Evolutionary conservation across 2,113 vertebrate genomes (phyloP).

Genomic region (Macquaria australasica): DNA sequence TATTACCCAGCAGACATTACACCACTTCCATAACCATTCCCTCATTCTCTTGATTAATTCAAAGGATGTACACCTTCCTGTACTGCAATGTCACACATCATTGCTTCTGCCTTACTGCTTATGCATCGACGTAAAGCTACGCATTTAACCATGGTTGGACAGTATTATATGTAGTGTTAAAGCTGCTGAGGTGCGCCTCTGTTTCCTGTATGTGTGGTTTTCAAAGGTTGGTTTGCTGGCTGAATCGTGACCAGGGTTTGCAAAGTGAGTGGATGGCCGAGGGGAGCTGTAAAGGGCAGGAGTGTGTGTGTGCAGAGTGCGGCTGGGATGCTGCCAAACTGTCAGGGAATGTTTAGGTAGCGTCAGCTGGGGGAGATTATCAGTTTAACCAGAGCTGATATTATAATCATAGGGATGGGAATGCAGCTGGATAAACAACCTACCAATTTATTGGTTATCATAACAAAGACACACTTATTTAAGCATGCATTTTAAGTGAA

Average conservation of each 20-base stretch:
- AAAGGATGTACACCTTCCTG: not conserved
- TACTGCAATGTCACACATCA: not conserved
- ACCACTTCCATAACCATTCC: not conserved
- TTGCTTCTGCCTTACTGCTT: not conserved
- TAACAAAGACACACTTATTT: not conserved
- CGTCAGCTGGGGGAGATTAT: slow-evolving; percentile 53
- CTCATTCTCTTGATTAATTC: not conserved
- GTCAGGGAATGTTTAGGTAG: slow-evolving; percentile 56
- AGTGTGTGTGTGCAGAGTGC: slow-evolving; percentile 48
- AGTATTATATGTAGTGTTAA: not conserved
- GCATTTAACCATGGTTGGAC: not conserved
- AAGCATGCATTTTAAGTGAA: not conserved
- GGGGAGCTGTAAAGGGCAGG: slow-evolving; percentile 57
- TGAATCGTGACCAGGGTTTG: slow-evolving; percentile 27
- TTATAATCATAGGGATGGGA: slow-evolving; percentile 35
- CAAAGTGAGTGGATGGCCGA: slow-evolving; percentile 25
- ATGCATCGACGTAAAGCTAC: not conserved
- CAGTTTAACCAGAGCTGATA: slow-evolving; percentile 63
- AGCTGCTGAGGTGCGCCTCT: not conserved
- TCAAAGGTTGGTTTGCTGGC: slow-evolving; percentile 40
- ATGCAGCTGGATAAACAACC: slow-evolving; percentile 41
- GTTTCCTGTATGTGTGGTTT: slow-evolving; percentile 5
- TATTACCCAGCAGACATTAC: slow-evolving; percentile 17
- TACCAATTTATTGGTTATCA: not conserved
- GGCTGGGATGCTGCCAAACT: slow-evolving; percentile 59